Evolutionary conservation across 2,113 vertebrate genomes (phyloP), one percentile per base, ranked within the genome.

Genomic region (Prietella phreatophila): DNA sequence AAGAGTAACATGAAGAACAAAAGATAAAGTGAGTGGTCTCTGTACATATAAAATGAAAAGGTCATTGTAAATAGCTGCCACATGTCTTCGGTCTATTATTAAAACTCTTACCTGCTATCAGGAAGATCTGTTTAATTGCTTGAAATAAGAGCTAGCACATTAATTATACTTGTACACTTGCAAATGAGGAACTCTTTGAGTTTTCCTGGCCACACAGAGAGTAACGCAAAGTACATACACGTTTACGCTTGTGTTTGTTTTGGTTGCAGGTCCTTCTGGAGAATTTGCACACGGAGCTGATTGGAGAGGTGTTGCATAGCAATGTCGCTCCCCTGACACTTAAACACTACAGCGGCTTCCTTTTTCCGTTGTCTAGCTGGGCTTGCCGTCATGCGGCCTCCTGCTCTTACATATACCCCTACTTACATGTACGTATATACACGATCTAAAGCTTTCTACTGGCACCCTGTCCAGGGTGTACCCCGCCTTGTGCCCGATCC

Each of bases 291-390:
- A 91, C 92, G 92, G 92, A 92, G 90, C 89, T 89, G 91, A 82
- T 83, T 91, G 91, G 91, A 94, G 93, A 91, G 87, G 92, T 94
- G 93, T 94, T 95, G 95, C 95, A 94, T 94, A 90, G 91, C 85
- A 90, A 89, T 73, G 30, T 88, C 92, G 92, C 93, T 71, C 86
- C 83, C 88, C 19, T 17, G 73, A 80, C 53, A 78, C 50, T 47
- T 47, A 58, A 83, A 73, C 36, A 5, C 56, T 84, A 85, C 81
- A 69, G 75, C 84, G 63, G 80, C 69, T 27, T 47, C 79, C 55
- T 2, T 81, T 56, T 58, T 58, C 50, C 50, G 15, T 10, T 47
- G 19, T 71, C 86, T 85, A 71, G 79, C 79, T 58, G 79, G 36
- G 53, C 36, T 82, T 27, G 61, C 30, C 65, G 84, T 86, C 2